Base-by-base conservation (phyloP, 1,140 invertebrate species). In the Aphelenchoides besseyi region DNA sequence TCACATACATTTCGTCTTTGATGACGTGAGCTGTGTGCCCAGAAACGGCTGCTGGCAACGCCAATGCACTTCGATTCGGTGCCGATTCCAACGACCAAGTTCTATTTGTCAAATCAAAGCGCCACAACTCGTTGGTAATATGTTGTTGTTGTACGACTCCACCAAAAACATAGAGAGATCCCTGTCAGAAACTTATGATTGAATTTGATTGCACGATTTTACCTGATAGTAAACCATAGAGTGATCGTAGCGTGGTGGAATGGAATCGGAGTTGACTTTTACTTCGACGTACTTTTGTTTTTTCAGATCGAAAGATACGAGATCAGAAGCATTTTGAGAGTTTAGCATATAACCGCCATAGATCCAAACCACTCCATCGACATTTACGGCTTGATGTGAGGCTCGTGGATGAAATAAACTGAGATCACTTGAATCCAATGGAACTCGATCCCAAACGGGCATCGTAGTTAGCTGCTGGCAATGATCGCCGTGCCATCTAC, bases 1-100 rank as follows among this genome's bases (percentile, higher is more conserved):
- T 69, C 1, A 82, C 68, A 69, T 77, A 81, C 82, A 83, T 83
- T 37, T 83, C 71, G 8, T 82, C 62, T 3, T 71, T 76, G 55
- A 83, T 71, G 8, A 83, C 77, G 63, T 85, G 83, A 33, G 83
- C 83, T 18, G 82, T 77, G 68, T 83, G 82, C 26, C 82, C 82
- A 36, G 79, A 74, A 26, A 82, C 81, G 9, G 83, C 79, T 12
- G 72, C 57, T 18, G 82, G 82, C 29, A 82, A 37, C 12, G 69
- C 69, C 3, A 55, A 53, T 18, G 68, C 9, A 26, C 66, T 70
- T 3, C 70, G 70, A 33, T 76, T 73, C 23, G 73, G 62, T 8
- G 59, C 35, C 1, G 26, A 74, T 54, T 77, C 29, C n/a, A 76
- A 28, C 16, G 64, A 63, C 81, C 81, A 83, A 16, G 35, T 61